Percentiles rank a stretch among this genome's conserved stretches.
Conservation (phyloP, 1,140 invertebrate species). For the Cheumatopsyche charites region DNA sequence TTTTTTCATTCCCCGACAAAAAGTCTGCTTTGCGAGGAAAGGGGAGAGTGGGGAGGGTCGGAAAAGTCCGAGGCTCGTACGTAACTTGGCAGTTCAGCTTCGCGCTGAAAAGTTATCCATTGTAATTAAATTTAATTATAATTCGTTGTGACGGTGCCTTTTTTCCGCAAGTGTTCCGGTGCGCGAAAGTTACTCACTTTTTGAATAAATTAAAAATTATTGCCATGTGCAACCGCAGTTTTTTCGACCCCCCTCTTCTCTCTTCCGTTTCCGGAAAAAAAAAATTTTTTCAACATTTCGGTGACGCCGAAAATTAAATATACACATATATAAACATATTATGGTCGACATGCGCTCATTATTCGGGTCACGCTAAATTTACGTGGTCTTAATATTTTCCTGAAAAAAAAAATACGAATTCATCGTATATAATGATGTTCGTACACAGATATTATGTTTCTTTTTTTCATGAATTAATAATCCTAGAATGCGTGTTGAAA, state of each 20-base stretch:
- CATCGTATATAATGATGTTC: neutral
- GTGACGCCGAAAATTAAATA: too few relatives aligned
- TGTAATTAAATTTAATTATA: slow-evolving; percentile 28
- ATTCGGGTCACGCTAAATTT: neutral
- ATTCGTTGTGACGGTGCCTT: slow-evolving; percentile 25
- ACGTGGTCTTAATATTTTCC: neutral
- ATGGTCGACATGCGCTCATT: neutral
- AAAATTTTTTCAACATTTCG: too few relatives aligned
- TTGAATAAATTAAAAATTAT: slow-evolving; percentile 27
- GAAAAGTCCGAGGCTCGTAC: neutral
- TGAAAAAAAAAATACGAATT: neutral
- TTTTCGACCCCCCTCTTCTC: too few relatives aligned
- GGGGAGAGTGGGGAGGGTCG: too few relatives aligned
- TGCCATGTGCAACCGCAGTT: slow-evolving; percentile 17
- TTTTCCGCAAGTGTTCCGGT: slow-evolving; percentile 23
- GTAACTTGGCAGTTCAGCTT: slow-evolving; percentile 17
- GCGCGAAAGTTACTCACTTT: slow-evolving; percentile 21
- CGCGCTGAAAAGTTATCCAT: slow-evolving; percentile 24
- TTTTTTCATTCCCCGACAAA: too few relatives aligned
- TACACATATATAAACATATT: too few relatives aligned
- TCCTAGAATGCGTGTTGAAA: too few relatives aligned
- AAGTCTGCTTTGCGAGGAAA: too few relatives aligned
- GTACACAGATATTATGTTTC: too few relatives aligned
- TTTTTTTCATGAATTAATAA: too few relatives aligned
- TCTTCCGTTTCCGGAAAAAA: neutral